These are phyloP conservation scores for Gadus macrocephalus DNA, from an alignment of 2,113 vertebrate species.

Conservation along the genomic window DNA sequence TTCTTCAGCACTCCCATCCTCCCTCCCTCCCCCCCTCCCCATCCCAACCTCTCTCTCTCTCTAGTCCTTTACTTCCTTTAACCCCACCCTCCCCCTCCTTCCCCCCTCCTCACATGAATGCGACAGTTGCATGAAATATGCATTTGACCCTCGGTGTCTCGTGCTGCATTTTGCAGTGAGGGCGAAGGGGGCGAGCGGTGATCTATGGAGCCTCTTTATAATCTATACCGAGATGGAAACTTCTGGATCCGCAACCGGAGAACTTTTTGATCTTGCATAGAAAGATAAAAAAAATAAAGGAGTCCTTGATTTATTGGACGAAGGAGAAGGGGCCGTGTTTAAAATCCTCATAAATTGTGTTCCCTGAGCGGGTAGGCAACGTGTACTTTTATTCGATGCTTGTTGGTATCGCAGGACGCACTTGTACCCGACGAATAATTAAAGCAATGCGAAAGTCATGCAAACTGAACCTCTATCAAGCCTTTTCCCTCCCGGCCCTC, in stretches of 20 bases:
- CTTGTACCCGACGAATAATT: not conserved
- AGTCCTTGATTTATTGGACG: not conserved
- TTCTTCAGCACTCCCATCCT: slow-evolving; percentile 5
- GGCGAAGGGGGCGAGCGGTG: slow-evolving; percentile 15
- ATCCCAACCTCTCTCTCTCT: slow-evolving; percentile 24
- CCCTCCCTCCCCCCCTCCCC: slow-evolving; percentile 39
- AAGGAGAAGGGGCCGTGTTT: not conserved
- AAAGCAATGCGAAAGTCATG: not conserved
- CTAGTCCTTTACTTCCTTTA: not conserved
- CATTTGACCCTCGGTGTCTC: slow-evolving; percentile 47
- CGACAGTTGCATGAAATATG: slow-evolving; percentile 56
- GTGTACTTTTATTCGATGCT: no score
- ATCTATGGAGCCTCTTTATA: not conserved
- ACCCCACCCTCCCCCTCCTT: slow-evolving; percentile 30
- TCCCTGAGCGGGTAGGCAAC: no score
- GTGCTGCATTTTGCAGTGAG: slow-evolving; percentile 55
- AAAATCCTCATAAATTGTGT: not conserved
- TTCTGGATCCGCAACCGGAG: not conserved
- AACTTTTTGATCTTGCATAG: slow-evolving; percentile 27
- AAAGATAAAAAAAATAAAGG: slow-evolving; percentile 29
- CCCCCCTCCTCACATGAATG: slow-evolving; percentile 40
- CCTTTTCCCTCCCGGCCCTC: not conserved
- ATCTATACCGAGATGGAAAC: no score
- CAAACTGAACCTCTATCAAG: not conserved
- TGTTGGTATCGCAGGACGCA: not conserved